Evolutionary conservation across 2,888 invertebrate genomes (phyloP), one percentile per base, ranked within the genome.

Genomic region (Sceliomorpha sp.): DNA sequence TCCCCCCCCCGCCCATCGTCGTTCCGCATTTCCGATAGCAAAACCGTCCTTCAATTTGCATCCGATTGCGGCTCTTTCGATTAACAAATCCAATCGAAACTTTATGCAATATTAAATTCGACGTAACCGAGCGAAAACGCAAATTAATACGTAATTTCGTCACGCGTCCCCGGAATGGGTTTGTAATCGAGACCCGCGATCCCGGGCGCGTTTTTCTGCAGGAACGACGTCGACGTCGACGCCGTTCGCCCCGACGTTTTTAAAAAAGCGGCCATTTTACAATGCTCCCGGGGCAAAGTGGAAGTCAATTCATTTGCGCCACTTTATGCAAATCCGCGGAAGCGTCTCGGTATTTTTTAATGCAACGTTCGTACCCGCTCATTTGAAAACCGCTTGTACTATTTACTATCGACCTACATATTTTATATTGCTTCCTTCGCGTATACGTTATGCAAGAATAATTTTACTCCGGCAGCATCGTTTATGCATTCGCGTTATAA

Each of bases 21-120:
- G 42, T 27, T 47, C 53, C 48, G 58, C 58, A 58, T 51, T 69
- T 50, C 60, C 62, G 69, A 69, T 69, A 69, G 56, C 69, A 69
- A 68, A 58, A 58, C 69, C 62, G 48, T 69, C 58, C 62, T 69
- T 69, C 62, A 69, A 62, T 69, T 69, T 69, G 45, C 51, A 62
- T 69, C 58, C 58, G 58, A 63, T 69, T 63, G 62, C 51, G 37
- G 62, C 32, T 9, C 40, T 50, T 50, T 59, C 59, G 62, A 68
- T 62, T 68, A 68, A 68, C 56, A 68, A 68, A 62, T 50, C 60
- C 45, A 42, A 37, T 50, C 47, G 42, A 24, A 12, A 37, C 42
- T 66, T 60, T 67, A 2, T 20, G 2, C 5, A 20, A 20, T 5
- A 20, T 20, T 20, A 20, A 20, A 20, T 2, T 20, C 20, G 5